These are phyloP conservation scores for Drosophila pseudotakahashii DNA, from an alignment of 2,888 invertebrate genomes.

Conservation along the genomic window DNA sequence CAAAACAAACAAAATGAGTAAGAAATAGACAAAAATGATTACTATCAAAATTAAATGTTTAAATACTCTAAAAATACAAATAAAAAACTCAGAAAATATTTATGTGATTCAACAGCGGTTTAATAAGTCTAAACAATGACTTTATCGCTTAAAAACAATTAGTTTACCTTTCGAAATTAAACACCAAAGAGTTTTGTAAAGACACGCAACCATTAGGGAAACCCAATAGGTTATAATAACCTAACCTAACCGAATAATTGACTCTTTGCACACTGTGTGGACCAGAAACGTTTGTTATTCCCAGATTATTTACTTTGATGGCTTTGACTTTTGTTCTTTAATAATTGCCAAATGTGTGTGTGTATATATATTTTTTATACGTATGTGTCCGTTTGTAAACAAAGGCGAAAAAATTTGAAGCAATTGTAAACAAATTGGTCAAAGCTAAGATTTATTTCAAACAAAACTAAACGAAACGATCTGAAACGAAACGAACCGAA, in stretches of 20 bases:
- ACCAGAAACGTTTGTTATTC: neutral
- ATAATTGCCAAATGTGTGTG: slow-evolving; percentile 9
- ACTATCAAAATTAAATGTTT: neutral
- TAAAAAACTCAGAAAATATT: neutral
- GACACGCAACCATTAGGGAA: too few species aligned
- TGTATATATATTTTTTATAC: neutral
- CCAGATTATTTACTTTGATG: slow-evolving; percentile 10
- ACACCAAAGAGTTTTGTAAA: too few species aligned
- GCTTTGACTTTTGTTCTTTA: slow-evolving; percentile 26
- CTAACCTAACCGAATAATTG: neutral
- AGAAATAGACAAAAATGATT: too few species aligned
- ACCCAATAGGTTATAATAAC: neutral
- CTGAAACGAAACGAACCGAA: too few species aligned
- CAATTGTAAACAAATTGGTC: slow-evolving; percentile 20
- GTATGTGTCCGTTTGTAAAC: slow-evolving; percentile 18
- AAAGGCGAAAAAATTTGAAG: slow-evolving; percentile 4
- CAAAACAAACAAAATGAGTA: neutral
- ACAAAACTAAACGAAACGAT: slow-evolving; percentile 7
- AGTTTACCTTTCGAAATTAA: neutral
- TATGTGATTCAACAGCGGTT: neutral
- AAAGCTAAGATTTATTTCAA: slow-evolving; percentile 18
- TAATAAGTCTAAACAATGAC: neutral
- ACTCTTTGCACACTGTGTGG: slow-evolving; percentile 1
- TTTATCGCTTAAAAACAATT: neutral
- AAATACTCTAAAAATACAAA: neutral